Evolutionary conservation across 2,113 vertebrate species (phyloP), one percentile per base, ranked within the genome.

Genomic region (Megaceryle torquata): DNA sequence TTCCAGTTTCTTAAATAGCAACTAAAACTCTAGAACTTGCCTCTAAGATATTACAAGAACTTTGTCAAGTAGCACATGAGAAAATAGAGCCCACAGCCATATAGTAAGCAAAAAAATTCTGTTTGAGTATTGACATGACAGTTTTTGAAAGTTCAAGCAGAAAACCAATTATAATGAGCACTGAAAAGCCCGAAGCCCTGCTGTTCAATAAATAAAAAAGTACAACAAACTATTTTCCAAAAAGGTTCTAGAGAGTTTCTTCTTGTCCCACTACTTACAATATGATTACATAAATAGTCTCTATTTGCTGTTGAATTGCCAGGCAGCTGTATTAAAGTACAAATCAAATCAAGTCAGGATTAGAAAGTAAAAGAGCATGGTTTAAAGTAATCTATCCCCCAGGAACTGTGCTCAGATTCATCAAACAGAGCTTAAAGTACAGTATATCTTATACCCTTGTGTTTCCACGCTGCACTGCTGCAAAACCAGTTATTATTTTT

Each of bases 71-170:
- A 98, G 98, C 98, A 98, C 98, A 98, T 85, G 97, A 98, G 97
- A 98, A 98, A 98, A 98, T 98, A 98, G 97, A 98, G 98, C 98
- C 98, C 98, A 97, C 96, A 98, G 98, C 98, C 97, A 98, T 98
- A 98, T 91, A 98, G 97, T 98, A 98, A 98, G 98, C 97, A 98
- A 98, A 98, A 98, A 98, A 99, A 98, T 98, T 98, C 98, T 98
- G 98, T 98, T 98, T 98, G 98, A 98, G 98, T 98, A 99, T 98
- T 99, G 99, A 99, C 98, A 98, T 98, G 98, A 98, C 98, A 98
- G 98, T 98, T 98, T 99, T 98, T 98, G 98, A 99, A 99, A 98
- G 98, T 99, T 99, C 98, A 99, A 98, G 98, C 98, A 98, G 98
- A 99, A 99, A 99, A 99, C 98, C 97, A 98, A 98, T 98, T 99